A percentile compares a stretch with the other conserved stretches of the same genome.
phyloP scores from a whole-genome alignment of 2,888 invertebrate genomes.

The Tridacna gigas region DNA sequence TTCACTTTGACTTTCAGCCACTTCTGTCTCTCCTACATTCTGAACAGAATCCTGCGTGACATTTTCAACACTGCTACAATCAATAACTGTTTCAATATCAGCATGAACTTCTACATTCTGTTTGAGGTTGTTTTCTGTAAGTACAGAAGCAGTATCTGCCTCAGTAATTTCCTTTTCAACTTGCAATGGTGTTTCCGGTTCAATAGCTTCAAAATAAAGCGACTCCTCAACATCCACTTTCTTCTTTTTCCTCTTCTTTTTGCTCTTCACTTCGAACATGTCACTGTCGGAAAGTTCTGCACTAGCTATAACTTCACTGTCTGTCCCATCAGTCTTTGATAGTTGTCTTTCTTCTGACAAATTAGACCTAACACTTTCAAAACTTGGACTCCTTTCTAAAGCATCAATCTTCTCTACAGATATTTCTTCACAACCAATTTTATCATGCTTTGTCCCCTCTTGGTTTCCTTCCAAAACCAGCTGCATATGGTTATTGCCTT shows the following conservation, averaged over 20 bases:
- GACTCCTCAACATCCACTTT: slow-evolving; percentile 36
- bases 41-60: background rate
- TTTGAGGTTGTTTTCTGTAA: background rate
- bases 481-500: background rate
- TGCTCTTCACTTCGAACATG: slow-evolving; percentile 47
- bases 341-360: slow-evolving; percentile 18
- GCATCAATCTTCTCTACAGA: background rate
- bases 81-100: too few species aligned
- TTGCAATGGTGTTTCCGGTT: background rate
- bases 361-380: slow-evolving; percentile 13
- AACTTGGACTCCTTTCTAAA: slow-evolving; percentile 21
- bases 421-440: background rate
- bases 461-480: background rate
- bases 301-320: slow-evolving; percentile 22
- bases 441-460: background rate
- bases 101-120: background rate
- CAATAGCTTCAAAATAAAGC: slow-evolving; percentile 29
- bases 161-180: background rate
- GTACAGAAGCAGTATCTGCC: background rate
- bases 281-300: slow-evolving; percentile 30
- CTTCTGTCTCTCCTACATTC: background rate
- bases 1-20: background rate
- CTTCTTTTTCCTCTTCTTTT: slow-evolving; percentile 45
- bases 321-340: slow-evolving; percentile 2
- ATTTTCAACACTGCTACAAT: background rate